Evolutionary conservation across 2,113 vertebrate species (phyloP), one percentile per base, ranked within the genome.

Genomic region (Puma concolor): DNA sequence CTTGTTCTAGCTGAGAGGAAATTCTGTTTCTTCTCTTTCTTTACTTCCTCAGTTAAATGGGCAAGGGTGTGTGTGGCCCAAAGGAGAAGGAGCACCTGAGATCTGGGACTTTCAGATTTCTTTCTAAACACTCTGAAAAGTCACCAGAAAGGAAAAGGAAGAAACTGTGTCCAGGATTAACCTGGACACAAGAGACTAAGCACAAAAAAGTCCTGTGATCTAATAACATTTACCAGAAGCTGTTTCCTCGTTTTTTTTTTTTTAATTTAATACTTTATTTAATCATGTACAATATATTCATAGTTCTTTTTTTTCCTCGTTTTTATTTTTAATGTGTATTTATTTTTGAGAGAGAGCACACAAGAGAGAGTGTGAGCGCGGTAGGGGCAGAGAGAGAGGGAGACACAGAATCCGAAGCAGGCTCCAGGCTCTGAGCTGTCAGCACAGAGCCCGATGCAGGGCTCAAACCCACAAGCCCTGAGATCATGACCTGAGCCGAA

Each of bases 81-180:
- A 72, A 94, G 66, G n/a, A 88, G 76, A 88, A 97, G 36, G 33
- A 33, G 36, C 54, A 69, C 33, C 91, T 38, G 36, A 93, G 69
- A 88, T 57, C 54, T 85, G n/a, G 36, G 25, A 29, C 15, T 41
- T 89, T 64, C 36, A 31, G 11, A 92, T 82, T 86, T 69, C 41
- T 95, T 72, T 94, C 72, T 94, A 86, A 92, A 72, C 66, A 77
- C 23, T 52, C 27, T 91, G 12, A 93, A 17, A 82, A 52, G 36
- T 77, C 44, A 89, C 60, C 50, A 87, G 36, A 15, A 60, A 67
- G n/a, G 31, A 83, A 88, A 72, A 33, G 50, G 17, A 88, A 44
- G 36, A 63, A 50, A 44, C 44, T 44, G 44, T 44, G 41, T 44
- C 44, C 44, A 1, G 3, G 19, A 87, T 89, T 90, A 60, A 94